Evolutionary conservation across 2,888 invertebrate species (phyloP), one percentile per base, ranked within the genome.

Genomic region (Xestobium rufovillosum): DNA sequence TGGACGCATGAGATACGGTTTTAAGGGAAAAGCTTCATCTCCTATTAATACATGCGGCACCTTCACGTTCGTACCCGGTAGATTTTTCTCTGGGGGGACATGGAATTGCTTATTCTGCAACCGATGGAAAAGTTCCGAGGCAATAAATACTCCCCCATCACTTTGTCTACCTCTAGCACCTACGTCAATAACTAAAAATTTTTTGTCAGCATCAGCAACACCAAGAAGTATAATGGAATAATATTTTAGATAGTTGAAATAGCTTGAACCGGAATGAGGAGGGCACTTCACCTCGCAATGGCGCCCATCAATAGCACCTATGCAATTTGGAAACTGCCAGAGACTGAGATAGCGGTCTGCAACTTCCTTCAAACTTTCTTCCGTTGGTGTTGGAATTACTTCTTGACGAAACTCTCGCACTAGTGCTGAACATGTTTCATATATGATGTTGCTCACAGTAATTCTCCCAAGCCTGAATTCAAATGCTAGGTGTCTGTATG

Each of bases 1-100:
- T 26, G 40, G 40, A 33, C 28, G 41, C 41, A 47, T 41, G 41
- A 51, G 42, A 34, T 47, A 44, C 10, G 34, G 39, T 44, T 45
- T 44, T 3, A 45, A 32, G 28, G 40, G 38, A 33, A 40, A 48
- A 14, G 43, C 45, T 34, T 39, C 43, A 38, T 48, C 45, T 25
- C 43, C 47, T 17, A 47, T 34, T 34, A 47, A 31, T 15, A 45
- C 45, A 36, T 36, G 31, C 34, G 45, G 47, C 26, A 36, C 42
- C 41, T 29, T 36, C 26, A 43, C 41, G 33, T 44, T 34, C 28
- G 45, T 42, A 12, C 9, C 36, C 27, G 47, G 45, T 11, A 45
- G 31, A 26, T 31, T 8, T 16, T n/a, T 6, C 35, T 28, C 25
- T 25, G 19, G 10, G 17, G 40, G 39, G 23, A 44, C 34, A 31